Percentiles rank a stretch among this genome's conserved stretches.
These are phyloP conservation scores for Cantharis flavilabris DNA, from an alignment of 2,888 invertebrate genomes.

Conservation along the genomic window DNA sequence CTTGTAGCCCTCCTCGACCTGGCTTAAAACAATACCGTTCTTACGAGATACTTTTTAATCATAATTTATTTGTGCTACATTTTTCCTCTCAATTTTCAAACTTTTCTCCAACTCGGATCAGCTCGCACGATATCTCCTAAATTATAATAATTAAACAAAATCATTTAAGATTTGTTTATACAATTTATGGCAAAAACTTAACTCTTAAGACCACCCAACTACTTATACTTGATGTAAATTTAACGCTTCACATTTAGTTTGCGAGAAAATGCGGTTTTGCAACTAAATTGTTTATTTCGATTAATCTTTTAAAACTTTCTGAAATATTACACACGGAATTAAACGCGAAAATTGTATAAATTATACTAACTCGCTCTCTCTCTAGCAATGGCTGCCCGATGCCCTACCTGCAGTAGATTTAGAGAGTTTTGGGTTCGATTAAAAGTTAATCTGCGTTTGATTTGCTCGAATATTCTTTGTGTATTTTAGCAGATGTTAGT, in stretches of 20 bases:
- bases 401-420: not conserved
- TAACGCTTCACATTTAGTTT: not conserved
- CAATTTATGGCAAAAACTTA: not conserved
- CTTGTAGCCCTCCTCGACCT: constrained; percentile 34
- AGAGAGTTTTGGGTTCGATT: not conserved
- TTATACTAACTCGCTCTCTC: not conserved
- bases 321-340: not conserved
- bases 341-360: not conserved
- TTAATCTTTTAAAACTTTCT: not conserved
- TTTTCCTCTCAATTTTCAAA: constrained; percentile 7
- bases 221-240: not conserved
- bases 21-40: constrained; percentile 31
- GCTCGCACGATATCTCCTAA: not conserved
- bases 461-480: constrained; percentile 35
- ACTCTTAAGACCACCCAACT: not conserved
- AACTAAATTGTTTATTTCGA: not conserved
- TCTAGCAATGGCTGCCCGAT: no score
- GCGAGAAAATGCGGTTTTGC: not conserved
- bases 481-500: constrained; percentile 43
- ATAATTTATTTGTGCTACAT: constrained; percentile 29
- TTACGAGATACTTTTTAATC: constrained; percentile 31
- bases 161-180: not conserved
- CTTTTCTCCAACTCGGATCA: not conserved
- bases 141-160: not conserved
- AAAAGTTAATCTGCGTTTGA: not conserved